Conservation (phyloP, 2,113 vertebrate species). For the Grus americana region DNA sequence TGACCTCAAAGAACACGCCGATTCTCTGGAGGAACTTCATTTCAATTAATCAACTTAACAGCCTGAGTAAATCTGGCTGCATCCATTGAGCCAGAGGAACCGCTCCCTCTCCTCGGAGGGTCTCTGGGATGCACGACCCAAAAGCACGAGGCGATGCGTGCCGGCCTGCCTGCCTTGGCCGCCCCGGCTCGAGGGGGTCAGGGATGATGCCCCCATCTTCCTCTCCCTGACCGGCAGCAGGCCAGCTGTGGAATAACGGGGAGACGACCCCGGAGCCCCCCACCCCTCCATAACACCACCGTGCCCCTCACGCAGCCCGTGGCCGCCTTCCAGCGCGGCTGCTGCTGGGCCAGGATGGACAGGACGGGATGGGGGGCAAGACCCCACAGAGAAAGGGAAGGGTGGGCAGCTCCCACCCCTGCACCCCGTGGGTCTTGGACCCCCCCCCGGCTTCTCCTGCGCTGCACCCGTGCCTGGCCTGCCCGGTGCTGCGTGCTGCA, state of each 20-base stretch:
- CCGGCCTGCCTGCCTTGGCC: no score
- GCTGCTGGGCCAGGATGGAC: background rate
- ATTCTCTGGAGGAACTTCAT: constrained; percentile 73
- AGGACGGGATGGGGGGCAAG: background rate
- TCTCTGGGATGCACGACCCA: background rate
- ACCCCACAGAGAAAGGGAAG: rapidly evolving
- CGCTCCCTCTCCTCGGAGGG: background rate
- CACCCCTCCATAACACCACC: rapidly evolving
- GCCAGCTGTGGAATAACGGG: background rate
- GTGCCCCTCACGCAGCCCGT: background rate
- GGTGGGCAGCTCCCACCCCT: background rate
- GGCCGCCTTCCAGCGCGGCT: background rate
- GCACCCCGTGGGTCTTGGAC: rapidly evolving
- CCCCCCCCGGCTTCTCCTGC: background rate
- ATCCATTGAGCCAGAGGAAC: background rate
- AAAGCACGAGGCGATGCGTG: background rate
- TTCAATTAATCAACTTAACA: constrained; percentile 73
- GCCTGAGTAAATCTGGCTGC: constrained; percentile 36
- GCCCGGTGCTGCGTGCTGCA: background rate
- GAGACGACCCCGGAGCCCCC: background rate
- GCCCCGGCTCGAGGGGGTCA: background rate
- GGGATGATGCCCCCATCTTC: background rate
- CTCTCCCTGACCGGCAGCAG: background rate
- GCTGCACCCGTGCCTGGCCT: background rate
- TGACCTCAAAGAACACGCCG: constrained; percentile 68